Percentiles rank a stretch among this genome's conserved stretches.
These are phyloP conservation scores for Melopsittacus undulatus DNA, from an alignment of 2,797 vertebrate species.

Conservation along the genomic window DNA sequence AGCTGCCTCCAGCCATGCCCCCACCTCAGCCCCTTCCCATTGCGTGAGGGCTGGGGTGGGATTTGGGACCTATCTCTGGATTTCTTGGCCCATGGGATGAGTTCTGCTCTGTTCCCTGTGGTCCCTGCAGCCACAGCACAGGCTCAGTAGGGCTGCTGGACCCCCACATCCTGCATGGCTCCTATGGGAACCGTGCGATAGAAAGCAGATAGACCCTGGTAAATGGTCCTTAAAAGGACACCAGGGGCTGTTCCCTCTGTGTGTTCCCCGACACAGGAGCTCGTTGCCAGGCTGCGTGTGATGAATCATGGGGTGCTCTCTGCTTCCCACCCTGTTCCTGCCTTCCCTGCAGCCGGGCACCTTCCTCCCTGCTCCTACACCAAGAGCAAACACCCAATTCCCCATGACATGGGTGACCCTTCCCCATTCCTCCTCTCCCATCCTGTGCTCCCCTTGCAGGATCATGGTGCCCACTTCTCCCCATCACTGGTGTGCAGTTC, in stretches of 20 bases:
- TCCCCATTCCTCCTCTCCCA: neutral
- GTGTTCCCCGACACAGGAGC: neutral
- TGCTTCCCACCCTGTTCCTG: neutral
- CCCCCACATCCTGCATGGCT: rapidly evolving
- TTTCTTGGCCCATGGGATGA: rapidly evolving
- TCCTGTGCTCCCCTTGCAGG: neutral
- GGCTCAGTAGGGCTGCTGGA: neutral
- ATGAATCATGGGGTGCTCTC: slow-evolving; percentile 18
- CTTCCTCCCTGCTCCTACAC: neutral
- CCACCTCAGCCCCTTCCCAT: rapidly evolving
- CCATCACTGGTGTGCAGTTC: rapidly evolving
- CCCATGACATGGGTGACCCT: neutral
- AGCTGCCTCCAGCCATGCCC: neutral
- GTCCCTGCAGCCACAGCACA: neutral
- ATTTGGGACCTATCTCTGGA: neutral
- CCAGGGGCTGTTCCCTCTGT: neutral
- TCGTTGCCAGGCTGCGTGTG: slow-evolving; percentile 12
- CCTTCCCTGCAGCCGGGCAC: neutral
- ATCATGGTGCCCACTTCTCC: rapidly evolving
- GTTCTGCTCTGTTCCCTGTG: rapidly evolving
- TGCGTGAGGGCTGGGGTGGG: rapidly evolving
- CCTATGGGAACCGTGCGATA: rapidly evolving
- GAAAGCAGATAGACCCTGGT: neutral
- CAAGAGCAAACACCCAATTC: neutral
- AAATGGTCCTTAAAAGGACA: neutral